Base-by-base conservation (phyloP, 2,113 vertebrate genomes). In the Tamias sibiricus region DNA sequence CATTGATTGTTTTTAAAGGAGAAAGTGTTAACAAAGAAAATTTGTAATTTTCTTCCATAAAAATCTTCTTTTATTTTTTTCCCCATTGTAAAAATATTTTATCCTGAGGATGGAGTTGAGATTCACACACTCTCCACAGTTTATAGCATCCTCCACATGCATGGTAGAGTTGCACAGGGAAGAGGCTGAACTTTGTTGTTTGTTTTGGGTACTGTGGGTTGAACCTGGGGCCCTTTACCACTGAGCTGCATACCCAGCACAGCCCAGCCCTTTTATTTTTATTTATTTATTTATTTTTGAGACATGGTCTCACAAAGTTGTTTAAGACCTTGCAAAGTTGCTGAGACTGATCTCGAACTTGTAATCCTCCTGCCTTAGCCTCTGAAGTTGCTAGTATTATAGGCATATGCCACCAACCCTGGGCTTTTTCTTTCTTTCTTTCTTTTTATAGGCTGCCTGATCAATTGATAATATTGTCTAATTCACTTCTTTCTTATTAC, bases 21-120 rank as follows among this genome's bases (percentile, higher is more conserved):
- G 91, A 82, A 86, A 69, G n/a, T 35, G 28, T 72, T 87, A 52
- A 81, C 72, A 68, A 49, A 89, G 88, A 75, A 90, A 79, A 54
- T 76, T 75, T 7, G 9, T 84, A 6, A 64, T 87, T 91, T 94
- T 97, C 35, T 90, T 75, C 12, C 42, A 44, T 49, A 57, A 83
- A 75, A 69, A 14, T 7, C 6, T 37, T 57, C 42, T 68, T 22
- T 74, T 74, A 28, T 66, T 35, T 69, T n/a, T 69, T 19, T 69
- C 66, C 17, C 19, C 71, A 66, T 0, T 28, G 28, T 72, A 66
- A 52, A 24, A 59, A n/a, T 59, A 40, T 79, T 42, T 90, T 49
- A 35, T 37, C 13, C 13, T 6, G 49, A 90, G 79, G 54, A 47
- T 47, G 1, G 28, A 17, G 4, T 42, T 71, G 26, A 10, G 13